phyloP scores from a whole-genome alignment of 2,797 vertebrate genomes.

The Tapirus indicus region DNA sequence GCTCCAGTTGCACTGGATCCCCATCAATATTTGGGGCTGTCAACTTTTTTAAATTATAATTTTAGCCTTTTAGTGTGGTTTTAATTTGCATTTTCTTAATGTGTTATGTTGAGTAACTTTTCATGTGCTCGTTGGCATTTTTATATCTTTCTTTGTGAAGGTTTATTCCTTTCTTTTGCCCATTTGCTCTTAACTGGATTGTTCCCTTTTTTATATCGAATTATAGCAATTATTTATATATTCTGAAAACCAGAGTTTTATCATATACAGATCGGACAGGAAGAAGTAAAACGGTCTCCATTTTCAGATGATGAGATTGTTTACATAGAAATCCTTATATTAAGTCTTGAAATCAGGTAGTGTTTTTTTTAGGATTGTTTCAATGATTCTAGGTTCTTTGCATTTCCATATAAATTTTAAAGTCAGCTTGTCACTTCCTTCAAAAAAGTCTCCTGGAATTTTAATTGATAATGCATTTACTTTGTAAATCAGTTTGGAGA shows the following conservation, averaged over 20 bases:
- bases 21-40: background rate
- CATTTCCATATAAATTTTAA: background rate
- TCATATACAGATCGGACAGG: background rate
- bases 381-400: background rate
- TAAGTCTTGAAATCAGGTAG: background rate
- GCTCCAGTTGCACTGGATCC: background rate
- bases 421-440: background rate
- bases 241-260: background rate
- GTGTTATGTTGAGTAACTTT: background rate
- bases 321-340: background rate
- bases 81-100: background rate
- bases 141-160: background rate
- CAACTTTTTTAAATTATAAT: background rate
- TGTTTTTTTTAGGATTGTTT: slow-evolving; percentile 22
- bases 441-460: background rate
- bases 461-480: background rate
- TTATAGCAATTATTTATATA: background rate
- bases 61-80: background rate
- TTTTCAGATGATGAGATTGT: background rate
- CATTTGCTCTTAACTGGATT: background rate
- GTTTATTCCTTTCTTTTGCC: background rate
- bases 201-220: background rate
- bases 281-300: background rate
- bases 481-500: background rate
- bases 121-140: background rate